phyloP scores from a whole-genome alignment of 2,113 vertebrate species.

The Carettochelys insculpta region DNA sequence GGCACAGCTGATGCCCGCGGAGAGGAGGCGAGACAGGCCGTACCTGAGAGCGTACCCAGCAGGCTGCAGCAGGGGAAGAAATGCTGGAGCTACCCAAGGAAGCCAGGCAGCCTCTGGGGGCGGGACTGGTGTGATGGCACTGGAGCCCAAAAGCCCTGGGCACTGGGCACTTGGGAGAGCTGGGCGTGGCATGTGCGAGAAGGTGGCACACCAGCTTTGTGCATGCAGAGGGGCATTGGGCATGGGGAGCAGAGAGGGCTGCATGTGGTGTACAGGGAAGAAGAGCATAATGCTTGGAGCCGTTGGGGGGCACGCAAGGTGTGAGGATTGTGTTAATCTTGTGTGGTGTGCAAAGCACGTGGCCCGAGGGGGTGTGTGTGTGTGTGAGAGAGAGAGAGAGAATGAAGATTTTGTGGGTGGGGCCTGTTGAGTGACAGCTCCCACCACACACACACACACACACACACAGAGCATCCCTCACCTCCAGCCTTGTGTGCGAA shows the following conservation, averaged over 20 bases:
- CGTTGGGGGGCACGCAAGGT: background rate
- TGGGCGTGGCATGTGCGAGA: background rate
- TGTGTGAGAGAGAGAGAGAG: no score
- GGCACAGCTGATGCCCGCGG: background rate
- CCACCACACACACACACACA: background rate
- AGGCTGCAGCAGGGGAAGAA: background rate
- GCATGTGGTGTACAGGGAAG: background rate
- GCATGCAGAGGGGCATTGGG: background rate
- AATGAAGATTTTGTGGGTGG: background rate
- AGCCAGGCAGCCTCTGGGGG: background rate
- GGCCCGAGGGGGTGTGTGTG: background rate
- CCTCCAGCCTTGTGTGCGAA: background rate
- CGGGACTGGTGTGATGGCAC: background rate
- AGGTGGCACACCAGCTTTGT: background rate
- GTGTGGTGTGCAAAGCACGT: background rate
- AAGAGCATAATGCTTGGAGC: background rate
- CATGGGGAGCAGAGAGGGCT: background rate
- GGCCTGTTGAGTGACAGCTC: background rate
- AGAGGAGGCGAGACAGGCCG: background rate
- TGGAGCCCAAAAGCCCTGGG: background rate
- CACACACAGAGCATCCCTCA: no score
- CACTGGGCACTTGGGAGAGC: background rate
- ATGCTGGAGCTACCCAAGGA: background rate
- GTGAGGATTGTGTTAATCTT: background rate
- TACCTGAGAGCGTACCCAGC: background rate